phyloP scores from a whole-genome alignment of 2,888 invertebrate species.

The Cantharis rufa region DNA sequence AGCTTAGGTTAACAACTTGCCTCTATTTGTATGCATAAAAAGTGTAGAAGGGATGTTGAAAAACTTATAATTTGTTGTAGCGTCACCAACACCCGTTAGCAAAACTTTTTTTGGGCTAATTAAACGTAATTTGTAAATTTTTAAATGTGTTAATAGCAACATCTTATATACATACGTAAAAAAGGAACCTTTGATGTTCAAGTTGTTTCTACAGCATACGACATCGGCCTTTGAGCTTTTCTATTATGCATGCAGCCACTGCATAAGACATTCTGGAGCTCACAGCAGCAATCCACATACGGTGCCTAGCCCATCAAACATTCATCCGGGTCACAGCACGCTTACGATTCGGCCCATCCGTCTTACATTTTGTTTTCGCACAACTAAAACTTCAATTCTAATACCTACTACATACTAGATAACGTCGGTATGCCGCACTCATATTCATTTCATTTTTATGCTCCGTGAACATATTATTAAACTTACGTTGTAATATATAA shows the following conservation, averaged over 20 bases:
- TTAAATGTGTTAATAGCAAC: slow-evolving; percentile 29
- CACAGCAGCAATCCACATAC: slow-evolving; percentile 48
- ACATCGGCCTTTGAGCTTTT: slow-evolving; percentile 38
- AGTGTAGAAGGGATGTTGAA: slow-evolving; percentile 27
- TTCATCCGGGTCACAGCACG: slow-evolving; percentile 51
- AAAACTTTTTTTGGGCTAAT: slow-evolving; percentile 13
- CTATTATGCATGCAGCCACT: slow-evolving; percentile 49
- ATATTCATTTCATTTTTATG: neutral
- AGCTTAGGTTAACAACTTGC: slow-evolving; percentile 37
- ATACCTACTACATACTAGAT: slow-evolving; percentile 17
- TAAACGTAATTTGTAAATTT: slow-evolving; percentile 22
- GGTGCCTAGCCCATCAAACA: slow-evolving; percentile 49
- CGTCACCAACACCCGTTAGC: slow-evolving; percentile 29
- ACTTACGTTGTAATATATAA: slow-evolving; percentile 7
- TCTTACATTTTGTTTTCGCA: slow-evolving; percentile 48
- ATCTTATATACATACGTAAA: slow-evolving; percentile 21
- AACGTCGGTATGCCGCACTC: slow-evolving; percentile 4
- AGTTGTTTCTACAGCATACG: slow-evolving; percentile 9
- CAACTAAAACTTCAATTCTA: slow-evolving; percentile 27
- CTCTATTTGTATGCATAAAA: slow-evolving; percentile 38
- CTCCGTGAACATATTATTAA: slow-evolving; percentile 2
- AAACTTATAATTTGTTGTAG: slow-evolving; percentile 28
- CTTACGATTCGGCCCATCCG: slow-evolving; percentile 42
- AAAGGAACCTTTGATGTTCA: slow-evolving; percentile 15
- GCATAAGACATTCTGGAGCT: slow-evolving; percentile 48